phyloP scores from a whole-genome alignment of 2,888 invertebrate genomes.

The Xylota sylvarum region DNA sequence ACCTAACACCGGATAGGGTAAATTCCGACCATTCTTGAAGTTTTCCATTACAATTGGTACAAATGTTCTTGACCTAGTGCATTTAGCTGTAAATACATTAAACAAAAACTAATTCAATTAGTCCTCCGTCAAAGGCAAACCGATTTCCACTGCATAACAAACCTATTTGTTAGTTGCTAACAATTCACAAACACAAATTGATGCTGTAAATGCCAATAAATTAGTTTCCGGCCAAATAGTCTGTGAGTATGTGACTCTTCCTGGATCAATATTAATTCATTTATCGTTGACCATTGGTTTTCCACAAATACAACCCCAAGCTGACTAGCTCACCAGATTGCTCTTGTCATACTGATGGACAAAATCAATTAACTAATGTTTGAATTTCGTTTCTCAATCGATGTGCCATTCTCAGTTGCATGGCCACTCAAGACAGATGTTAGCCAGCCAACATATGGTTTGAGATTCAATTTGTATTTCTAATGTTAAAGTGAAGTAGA shows the following conservation, averaged over 20 bases:
- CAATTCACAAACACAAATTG: slow-evolving; percentile 38
- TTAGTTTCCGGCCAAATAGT: slow-evolving; percentile 43
- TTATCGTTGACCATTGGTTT: slow-evolving; percentile 11
- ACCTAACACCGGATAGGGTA: no score
- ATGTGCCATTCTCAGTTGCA: background rate
- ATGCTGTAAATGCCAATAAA: slow-evolving; percentile 41
- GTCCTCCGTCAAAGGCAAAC: background rate
- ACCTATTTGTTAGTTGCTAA: background rate
- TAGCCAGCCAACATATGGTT: no score
- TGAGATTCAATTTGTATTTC: background rate
- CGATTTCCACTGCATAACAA: background rate
- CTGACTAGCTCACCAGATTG: background rate
- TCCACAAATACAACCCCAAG: background rate
- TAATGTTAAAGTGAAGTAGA: background rate
- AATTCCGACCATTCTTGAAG: no score
- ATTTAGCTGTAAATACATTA: no score
- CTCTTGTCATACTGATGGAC: background rate
- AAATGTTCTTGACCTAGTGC: no score
- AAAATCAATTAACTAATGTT: slow-evolving; percentile 10
- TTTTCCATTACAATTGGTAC: no score
- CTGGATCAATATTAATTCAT: slow-evolving; percentile 1
- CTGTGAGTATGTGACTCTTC: background rate
- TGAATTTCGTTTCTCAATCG: background rate
- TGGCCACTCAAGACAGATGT: background rate
- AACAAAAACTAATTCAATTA: background rate